These are phyloP conservation scores for Neosalanx taihuensis DNA, from an alignment of 2,797 vertebrate genomes.

Conservation along the genomic window DNA sequence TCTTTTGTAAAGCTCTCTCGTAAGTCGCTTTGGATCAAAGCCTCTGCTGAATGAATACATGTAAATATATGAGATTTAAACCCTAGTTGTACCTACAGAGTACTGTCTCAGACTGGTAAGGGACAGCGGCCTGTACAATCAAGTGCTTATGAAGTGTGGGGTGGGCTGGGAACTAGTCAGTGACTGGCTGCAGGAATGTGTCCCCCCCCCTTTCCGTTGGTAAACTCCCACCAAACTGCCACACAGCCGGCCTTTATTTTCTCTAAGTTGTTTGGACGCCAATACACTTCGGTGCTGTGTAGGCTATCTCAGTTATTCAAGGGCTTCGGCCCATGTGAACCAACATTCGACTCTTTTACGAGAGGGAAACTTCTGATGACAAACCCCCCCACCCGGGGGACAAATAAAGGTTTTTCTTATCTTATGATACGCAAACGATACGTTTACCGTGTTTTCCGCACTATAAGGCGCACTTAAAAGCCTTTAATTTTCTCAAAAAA, in stretches of 20 bases:
- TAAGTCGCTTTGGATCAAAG: too few species aligned
- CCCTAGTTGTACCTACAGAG: slow-evolving; percentile 38
- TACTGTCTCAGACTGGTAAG: slow-evolving; percentile 12
- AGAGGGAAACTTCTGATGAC: not conserved
- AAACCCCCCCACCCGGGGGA: too few species aligned
- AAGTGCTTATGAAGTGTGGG: slow-evolving; percentile 58
- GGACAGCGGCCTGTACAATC: slow-evolving; percentile 35
- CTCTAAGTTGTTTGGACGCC: slow-evolving; percentile 34
- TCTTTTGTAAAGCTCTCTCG: too few species aligned
- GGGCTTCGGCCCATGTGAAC: not conserved
- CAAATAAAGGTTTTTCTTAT: too few species aligned
- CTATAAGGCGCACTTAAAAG: too few species aligned
- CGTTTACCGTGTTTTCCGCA: not conserved
- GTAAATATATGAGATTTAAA: slow-evolving; percentile 41
- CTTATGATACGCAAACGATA: not conserved
- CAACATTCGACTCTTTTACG: not conserved
- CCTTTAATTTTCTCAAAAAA: too few species aligned
- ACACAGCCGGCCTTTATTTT: slow-evolving; percentile 48
- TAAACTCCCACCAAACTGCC: slow-evolving; percentile 55
- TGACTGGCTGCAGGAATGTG: slow-evolving; percentile 30
- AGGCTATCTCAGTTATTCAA: not conserved
- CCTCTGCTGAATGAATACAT: too few species aligned
- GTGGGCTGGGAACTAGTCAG: slow-evolving; percentile 39
- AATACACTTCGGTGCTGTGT: not conserved
- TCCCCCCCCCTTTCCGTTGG: slow-evolving; percentile 56